Base-by-base conservation (phyloP, 2,888 invertebrate species). In the Eupeodes luniger region DNA sequence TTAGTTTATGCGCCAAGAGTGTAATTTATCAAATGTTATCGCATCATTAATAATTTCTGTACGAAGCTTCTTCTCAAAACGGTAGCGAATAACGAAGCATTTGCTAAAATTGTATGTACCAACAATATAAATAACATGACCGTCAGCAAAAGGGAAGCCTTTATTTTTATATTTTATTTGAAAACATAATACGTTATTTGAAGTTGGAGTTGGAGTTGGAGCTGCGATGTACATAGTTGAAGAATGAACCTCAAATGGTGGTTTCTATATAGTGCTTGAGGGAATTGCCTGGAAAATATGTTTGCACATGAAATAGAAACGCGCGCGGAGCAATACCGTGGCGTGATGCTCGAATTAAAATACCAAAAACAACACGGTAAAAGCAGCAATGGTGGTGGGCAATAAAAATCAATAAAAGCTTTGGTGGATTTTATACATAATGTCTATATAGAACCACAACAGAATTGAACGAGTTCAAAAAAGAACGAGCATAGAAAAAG, bases 1-100 rank as follows among this genome's bases (percentile, higher is more conserved):
- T 80, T 77, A 62, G 79, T 47, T 80, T 77, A 62, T 66, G 77
- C 72, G 66, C 80, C 81, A 75, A 44, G 69, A 78, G 79, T 80
- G 82, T 90, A 88, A 90, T 90, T 90, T 90, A 90, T 90, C 90
- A 90, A 90, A 89, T 69, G 77, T 76, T 82, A 87, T 90, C 85
- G 84, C 72, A 80, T 90, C 90, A 89, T 90, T 90, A 89, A 90
- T 90, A 90, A 90, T 90, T 89, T 70, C 74, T 83, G 49, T 70
- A 9, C 6, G 72, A 70, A 80, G 70, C 72, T 74, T 27, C 59
- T 55, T 11, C 55, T 36, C 2, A 19, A 27, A 19, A 7, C 4
- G 5, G 62, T 34, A 53, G 27, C 61, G 49, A 14, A 16, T 34
- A 47, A 40, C 27, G 57, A 10, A 61, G 19, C 70, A 40, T 14